A percentile compares a stretch with the other conserved stretches of the same genome.
These are phyloP conservation scores for Ips nitidus DNA, from an alignment of 1,140 invertebrate species.

Conservation along the genomic window DNA sequence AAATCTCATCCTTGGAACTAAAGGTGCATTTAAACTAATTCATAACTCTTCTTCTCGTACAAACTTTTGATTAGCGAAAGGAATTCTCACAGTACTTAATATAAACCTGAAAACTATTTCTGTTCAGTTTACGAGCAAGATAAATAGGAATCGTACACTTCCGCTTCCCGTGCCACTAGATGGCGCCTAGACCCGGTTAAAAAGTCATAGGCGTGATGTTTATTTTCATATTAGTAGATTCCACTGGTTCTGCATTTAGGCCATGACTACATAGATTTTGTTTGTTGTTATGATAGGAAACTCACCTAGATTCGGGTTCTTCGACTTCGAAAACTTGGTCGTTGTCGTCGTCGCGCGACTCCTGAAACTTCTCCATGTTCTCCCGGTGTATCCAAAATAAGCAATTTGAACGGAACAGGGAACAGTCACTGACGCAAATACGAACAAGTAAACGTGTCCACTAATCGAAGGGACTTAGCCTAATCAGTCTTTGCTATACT, in stretches of 20 bases:
- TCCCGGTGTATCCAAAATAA: slow-evolving; percentile 18
- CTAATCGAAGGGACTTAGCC: slow-evolving; percentile 32
- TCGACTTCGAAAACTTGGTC: slow-evolving; percentile 47
- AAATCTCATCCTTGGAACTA: too few species aligned
- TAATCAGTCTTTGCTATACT: slow-evolving; percentile 41
- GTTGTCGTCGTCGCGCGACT: slow-evolving; percentile 45
- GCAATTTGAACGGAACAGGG: background rate
- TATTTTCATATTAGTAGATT: background rate
- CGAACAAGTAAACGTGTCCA: slow-evolving; percentile 33
- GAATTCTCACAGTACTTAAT: background rate
- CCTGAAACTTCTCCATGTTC: slow-evolving; percentile 48
- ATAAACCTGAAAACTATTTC: background rate
- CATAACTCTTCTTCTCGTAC: too few species aligned
- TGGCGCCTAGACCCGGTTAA: slow-evolving; percentile 19
- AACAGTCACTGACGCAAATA: background rate
- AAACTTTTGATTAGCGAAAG: background rate
- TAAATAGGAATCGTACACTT: background rate
- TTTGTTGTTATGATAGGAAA: background rate
- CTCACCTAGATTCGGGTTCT: slow-evolving; percentile 46
- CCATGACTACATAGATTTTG: background rate
- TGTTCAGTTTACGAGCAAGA: too few species aligned
- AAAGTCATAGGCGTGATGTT: slow-evolving; percentile 4
- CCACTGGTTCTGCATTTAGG: background rate
- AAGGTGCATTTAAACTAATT: too few species aligned
- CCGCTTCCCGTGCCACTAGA: slow-evolving; percentile 23